Evolutionary conservation across 1,140 invertebrate genomes (phyloP).

Genomic region (Lethocerus indicus): DNA sequence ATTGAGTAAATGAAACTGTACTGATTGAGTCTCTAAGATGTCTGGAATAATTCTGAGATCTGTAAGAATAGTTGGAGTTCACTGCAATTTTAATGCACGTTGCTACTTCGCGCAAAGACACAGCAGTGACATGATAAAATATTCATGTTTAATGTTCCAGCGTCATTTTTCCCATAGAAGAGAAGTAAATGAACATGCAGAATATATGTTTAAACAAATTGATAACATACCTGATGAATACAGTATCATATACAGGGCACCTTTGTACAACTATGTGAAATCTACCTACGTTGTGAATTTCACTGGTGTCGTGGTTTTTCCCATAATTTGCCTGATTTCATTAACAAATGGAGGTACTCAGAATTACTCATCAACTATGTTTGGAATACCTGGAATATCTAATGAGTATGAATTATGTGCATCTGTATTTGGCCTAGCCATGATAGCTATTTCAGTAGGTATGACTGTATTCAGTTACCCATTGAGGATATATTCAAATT

Average conservation of each 20-base stretch:
- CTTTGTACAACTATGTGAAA: slow-evolving; percentile 17
- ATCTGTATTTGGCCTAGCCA: background rate
- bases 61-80: too few species aligned
- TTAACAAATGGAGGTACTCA: background rate
- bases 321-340: background rate
- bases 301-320: background rate
- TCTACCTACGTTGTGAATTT: slow-evolving; percentile 5
- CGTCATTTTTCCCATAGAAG: too few species aligned
- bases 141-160: too few species aligned
- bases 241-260: slow-evolving; percentile 21
- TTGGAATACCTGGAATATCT: background rate
- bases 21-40: too few species aligned
- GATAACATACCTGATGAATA: slow-evolving; percentile 20
- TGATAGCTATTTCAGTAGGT: slow-evolving; percentile 5
- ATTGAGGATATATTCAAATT: slow-evolving; percentile 16
- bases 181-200: background rate
- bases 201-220: slow-evolving; percentile 13
- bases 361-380: background rate
- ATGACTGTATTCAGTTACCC: slow-evolving; percentile 13
- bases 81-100: too few species aligned
- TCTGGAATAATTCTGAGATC: too few species aligned
- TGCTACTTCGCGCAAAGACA: too few species aligned
- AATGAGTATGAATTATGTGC: background rate
- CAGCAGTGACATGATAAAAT: too few species aligned
- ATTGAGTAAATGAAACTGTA: too few species aligned